Conservation (phyloP, 2,888 invertebrate species). For the Parthenolecanium corni region DNA sequence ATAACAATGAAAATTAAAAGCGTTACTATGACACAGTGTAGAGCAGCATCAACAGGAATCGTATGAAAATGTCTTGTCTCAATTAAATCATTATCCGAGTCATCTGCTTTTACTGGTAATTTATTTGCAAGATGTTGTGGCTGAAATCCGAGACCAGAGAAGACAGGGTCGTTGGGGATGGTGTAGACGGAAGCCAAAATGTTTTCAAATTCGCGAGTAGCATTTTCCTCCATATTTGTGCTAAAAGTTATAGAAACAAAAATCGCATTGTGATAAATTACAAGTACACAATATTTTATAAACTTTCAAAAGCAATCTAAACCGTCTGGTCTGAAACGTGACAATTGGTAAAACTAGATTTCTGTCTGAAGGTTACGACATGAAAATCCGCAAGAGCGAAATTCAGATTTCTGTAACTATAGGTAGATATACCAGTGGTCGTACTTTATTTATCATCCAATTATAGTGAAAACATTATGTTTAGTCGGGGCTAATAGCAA, state of each 20-base stretch:
- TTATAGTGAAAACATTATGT: too few species aligned
- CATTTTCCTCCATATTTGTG: slow-evolving; percentile 11
- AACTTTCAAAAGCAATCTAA: too few species aligned
- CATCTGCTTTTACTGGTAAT: slow-evolving; percentile 1
- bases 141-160: slow-evolving; percentile 17
- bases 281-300: too few species aligned
- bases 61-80: slow-evolving; percentile 5
- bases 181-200: slow-evolving; percentile 17
- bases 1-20: slow-evolving; percentile 12
- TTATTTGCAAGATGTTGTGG: slow-evolving; percentile 11
- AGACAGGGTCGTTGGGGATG: slow-evolving; percentile 15
- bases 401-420: too few species aligned
- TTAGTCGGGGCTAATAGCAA: too few species aligned
- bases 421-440: too few species aligned
- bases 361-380: too few species aligned
- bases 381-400: too few species aligned
- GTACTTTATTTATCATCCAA: too few species aligned
- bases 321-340: too few species aligned
- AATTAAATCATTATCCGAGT: background rate
- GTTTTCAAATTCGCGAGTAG: slow-evolving; percentile 9
- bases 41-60: slow-evolving; percentile 15
- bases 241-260: background rate
- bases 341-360: too few species aligned
- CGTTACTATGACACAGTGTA: slow-evolving; percentile 12
- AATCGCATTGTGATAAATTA: too few species aligned